Conservation (phyloP, 2,888 invertebrate genomes). For the Tenthredo notha region DNA sequence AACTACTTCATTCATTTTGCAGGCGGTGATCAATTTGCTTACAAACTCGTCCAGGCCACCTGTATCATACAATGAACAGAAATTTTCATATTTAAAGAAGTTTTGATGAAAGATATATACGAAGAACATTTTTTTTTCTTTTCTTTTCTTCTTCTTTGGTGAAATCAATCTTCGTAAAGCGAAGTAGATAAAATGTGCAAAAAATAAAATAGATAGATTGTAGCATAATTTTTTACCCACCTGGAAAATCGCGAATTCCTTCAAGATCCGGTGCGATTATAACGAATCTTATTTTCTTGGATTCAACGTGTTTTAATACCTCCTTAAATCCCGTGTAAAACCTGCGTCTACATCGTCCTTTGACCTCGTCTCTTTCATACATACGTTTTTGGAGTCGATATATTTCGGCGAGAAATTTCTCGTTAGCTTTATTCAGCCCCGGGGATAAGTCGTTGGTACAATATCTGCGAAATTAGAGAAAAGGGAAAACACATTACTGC, state of each 20-base stretch:
- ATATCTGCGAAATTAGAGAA: constrained; percentile 64
- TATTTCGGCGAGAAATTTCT: constrained; percentile 66
- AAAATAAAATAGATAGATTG: too few relatives aligned
- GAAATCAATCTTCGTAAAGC: too few relatives aligned
- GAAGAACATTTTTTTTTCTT: too few relatives aligned
- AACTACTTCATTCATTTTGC: constrained; percentile 63
- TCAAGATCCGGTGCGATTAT: constrained; percentile 70
- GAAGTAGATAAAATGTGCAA: too few relatives aligned
- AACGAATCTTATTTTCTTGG: constrained; percentile 68
- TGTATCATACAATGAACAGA: constrained; percentile 57
- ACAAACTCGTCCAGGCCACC: constrained; percentile 67
- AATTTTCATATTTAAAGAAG: background rate
- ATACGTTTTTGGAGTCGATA: constrained; percentile 67
- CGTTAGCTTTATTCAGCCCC: constrained; percentile 61
- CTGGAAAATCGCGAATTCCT: constrained; percentile 54
- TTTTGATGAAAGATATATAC: too few relatives aligned
- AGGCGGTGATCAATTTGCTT: constrained; percentile 62
- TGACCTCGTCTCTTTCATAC: constrained; percentile 65
- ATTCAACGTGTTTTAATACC: constrained; percentile 64
- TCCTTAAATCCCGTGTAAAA: constrained; percentile 70
- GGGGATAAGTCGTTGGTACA: constrained; percentile 68
- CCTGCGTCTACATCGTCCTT: constrained; percentile 66
- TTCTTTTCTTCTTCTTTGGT: too few relatives aligned
- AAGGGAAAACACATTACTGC: constrained; percentile 7
- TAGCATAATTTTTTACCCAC: background rate